Evolutionary conservation across 2,888 invertebrate species (phyloP).

Genomic region (Falcaria lacertinaria): DNA sequence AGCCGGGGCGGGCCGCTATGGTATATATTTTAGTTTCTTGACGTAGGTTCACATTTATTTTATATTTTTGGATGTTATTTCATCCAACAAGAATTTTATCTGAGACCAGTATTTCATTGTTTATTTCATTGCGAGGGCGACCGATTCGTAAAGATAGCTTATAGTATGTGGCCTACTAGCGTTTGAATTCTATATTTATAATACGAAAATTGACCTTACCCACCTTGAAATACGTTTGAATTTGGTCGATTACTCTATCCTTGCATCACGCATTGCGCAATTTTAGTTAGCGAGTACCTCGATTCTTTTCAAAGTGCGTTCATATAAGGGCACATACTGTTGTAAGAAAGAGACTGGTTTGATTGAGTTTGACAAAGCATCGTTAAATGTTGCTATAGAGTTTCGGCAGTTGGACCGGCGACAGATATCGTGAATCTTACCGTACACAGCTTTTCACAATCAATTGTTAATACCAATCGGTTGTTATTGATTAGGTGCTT

Average conservation of each 20-base stretch:
- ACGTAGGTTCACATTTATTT: no score
- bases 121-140: no score
- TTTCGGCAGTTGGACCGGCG: neutral
- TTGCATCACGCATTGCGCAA: slow-evolving; percentile 11
- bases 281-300: slow-evolving; percentile 4
- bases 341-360: slow-evolving; percentile 37
- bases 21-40: no score
- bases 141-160: no score
- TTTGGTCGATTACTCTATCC: neutral
- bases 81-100: no score
- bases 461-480: no score
- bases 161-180: no score
- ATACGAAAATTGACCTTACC: neutral
- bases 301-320: slow-evolving; percentile 23
- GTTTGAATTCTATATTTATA: neutral
- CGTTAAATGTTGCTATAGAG: slow-evolving; percentile 41
- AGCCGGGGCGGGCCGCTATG: no score
- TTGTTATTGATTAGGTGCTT: no score
- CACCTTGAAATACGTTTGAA: neutral
- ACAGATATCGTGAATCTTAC: slow-evolving; percentile 2
- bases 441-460: no score
- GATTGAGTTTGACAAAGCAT: slow-evolving; percentile 41
- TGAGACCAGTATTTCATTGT: no score
- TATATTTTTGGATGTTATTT: no score
- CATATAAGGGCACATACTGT: slow-evolving; percentile 57